Conservation (phyloP, 2,888 invertebrate genomes). For the Barypeithes pellucidus region DNA sequence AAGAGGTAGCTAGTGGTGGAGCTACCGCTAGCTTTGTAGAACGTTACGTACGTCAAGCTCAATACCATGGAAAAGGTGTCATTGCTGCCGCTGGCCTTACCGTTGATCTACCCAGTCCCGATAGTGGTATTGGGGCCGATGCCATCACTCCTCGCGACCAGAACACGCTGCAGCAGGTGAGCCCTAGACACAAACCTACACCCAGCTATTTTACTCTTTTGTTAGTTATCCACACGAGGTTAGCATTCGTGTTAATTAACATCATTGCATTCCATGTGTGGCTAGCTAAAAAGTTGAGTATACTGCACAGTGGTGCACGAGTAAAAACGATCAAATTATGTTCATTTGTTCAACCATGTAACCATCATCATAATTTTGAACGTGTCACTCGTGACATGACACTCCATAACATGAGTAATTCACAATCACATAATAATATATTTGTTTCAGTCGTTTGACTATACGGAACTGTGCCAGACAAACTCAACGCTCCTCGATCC, state of each 20-base stretch:
- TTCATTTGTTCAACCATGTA: background rate
- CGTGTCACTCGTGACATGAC: constrained; percentile 15
- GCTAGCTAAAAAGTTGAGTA: constrained; percentile 28
- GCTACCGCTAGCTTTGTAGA: constrained; percentile 79
- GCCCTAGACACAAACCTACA: constrained; percentile 65
- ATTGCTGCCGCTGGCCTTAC: constrained; percentile 88
- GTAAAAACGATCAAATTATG: constrained; percentile 22
- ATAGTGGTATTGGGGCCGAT: constrained; percentile 96
- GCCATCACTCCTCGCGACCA: constrained; percentile 94
- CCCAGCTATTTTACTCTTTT: constrained; percentile 36
- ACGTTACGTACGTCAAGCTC: constrained; percentile 72
- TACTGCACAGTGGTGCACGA: constrained; percentile 19
- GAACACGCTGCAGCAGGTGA: constrained; percentile 91
- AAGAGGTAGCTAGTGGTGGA: constrained; percentile 73
- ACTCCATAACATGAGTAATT: background rate
- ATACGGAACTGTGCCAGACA: constrained; percentile 89
- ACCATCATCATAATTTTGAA: constrained; percentile 22
- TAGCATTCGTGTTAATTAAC: background rate
- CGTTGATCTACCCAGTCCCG: constrained; percentile 95
- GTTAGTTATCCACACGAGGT: constrained; percentile 35
- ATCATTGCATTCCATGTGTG: background rate
- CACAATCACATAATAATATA: background rate
- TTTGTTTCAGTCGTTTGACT: constrained; percentile 87
- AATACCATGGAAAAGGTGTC: constrained; percentile 82
- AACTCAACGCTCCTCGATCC: constrained; percentile 68